Evolutionary conservation across 35 echinoderm and acorn worm genomes (phyloP), one percentile per base, ranked within the genome.

Genomic region (Lytechinus variegatus): DNA sequence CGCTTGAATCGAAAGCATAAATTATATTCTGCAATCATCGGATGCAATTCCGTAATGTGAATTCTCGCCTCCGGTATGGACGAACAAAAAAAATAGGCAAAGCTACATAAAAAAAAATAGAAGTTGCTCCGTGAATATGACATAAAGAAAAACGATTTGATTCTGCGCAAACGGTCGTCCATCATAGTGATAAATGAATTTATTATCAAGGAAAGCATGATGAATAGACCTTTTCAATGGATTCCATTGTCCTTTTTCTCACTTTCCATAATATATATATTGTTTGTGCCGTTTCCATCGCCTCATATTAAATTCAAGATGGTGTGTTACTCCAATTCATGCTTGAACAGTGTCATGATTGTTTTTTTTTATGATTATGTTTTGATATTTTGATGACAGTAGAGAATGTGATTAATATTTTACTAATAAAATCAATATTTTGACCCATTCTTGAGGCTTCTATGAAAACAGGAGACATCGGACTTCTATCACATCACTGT

Each of bases 11-110:
- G 66, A 79, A 79, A 79, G 66, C 66, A 79, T 79, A 79, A 79
- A 79, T 79, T 79, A 79, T 79, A 79, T 79, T 79, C 66, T 24
- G 66, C 66, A 79, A 79, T 79, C 66, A 79, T 79, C 66, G 66
- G 66, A 79, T 79, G 66, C 66, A 79, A 79, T 79, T 79, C 66
- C 66, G 66, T 79, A 79, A 79, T 79, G 66, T 79, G 66, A 79
- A 79, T 79, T 79, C 66, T 79, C 24, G 66, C 66, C 66, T 79
- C 16, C 16, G 66, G 66, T 79, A 79, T 79, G 16, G 21, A 79
- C 66, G 14, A 9, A 58, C 56, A 79, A 16, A 79, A 79, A 79
- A 56, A 71, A 79, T 24, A 79, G 66, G 21, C 66, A 24, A 21
- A 79, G 66, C 33, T 44, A 79, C n/a, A 79, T 6, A 79, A 71